Percentiles rank a stretch among this genome's conserved stretches.
phyloP scores from a whole-genome alignment of 2,797 vertebrate species.

The Chaetodon trifasciatus region DNA sequence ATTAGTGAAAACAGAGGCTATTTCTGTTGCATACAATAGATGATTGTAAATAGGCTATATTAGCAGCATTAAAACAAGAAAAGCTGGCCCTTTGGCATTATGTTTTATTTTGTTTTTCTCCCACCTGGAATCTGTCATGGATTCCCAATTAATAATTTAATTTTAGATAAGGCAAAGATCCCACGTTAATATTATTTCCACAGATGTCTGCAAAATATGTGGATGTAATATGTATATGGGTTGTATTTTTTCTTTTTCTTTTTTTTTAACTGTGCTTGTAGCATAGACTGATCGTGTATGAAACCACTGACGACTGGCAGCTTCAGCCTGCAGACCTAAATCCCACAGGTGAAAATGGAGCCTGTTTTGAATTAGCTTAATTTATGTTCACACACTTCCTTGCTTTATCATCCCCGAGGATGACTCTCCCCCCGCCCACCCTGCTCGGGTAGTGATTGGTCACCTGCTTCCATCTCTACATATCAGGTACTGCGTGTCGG shows the following conservation, averaged over 20 bases:
- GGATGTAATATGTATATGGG: constrained; percentile 61
- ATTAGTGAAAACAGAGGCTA: constrained; percentile 71
- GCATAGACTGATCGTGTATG: constrained; percentile 68
- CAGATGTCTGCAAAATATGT: constrained; percentile 74
- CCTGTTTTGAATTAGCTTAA: constrained; percentile 32
- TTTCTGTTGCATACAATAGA: constrained; percentile 79
- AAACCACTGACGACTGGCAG: constrained; percentile 56
- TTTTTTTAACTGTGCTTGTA: constrained; percentile 70
- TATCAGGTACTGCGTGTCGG: constrained; percentile 54
- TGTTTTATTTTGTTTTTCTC: constrained; percentile 41
- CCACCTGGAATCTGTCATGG: constrained; percentile 46
- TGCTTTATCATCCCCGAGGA: constrained; percentile 40
- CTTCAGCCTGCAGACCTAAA: constrained; percentile 49
- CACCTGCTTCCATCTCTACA: constrained; percentile 60
- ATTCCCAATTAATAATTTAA: constrained; percentile 63
- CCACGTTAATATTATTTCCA: constrained; percentile 69
- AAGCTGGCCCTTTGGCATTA: constrained; percentile 63
- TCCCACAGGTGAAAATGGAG: constrained; percentile 36
- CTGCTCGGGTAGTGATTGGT: constrained; percentile 43
- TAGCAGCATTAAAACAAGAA: constrained; percentile 75
- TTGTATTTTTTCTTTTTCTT: constrained; percentile 29
- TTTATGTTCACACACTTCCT: constrained; percentile 43
- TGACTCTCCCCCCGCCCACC: not conserved
- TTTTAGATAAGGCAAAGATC: constrained; percentile 74
- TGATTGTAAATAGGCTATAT: constrained; percentile 86